Base-by-base conservation (phyloP, 2,888 invertebrate genomes). In the Crematogaster levior region DNA sequence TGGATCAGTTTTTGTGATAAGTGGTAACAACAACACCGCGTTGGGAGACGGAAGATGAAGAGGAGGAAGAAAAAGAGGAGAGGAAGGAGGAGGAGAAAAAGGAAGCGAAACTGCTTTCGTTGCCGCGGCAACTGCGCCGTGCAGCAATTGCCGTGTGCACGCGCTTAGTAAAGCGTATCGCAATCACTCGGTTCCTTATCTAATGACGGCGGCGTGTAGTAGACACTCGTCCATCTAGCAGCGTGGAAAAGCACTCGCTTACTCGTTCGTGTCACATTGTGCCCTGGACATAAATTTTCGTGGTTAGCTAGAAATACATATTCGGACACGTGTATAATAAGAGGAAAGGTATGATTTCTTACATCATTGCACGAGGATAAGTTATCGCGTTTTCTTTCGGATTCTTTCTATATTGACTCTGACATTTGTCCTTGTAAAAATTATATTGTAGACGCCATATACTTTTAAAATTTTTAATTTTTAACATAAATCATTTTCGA, bases 221-320 rank as follows among this genome's bases (percentile, higher is more conserved):
- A 89, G 88, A 88, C 86, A 90, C 89, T 92, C 91, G 92, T 92
- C 91, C 92, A 92, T 92, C 90, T 91, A 86, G 91, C 90, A 91
- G 91, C 92, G 90, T 89, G 90, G 91, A 92, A 79, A 90, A 92
- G 90, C 91, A 89, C 89, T 90, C 90, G 89, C 89, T 90, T 9
- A 60, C 84, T 89, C 90, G 85, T 84, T 90, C 89, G 77, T 85
- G 21, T 85, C 30, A 81, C 68, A 82, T 37, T 15, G 15, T 21
- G 12, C 1, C 34, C 82, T n/a, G 37, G 9, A 21, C 27, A 21
- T n/a, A 61, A 63, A 37, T 48, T 74, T 65, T 65, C 24, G 34
- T 18, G 37, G 7, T 24, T n/a, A 66, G 5, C 24, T 24, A n/a
- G 27, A 27, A 15, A 75, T n/a, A 18, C 21, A 24, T 63, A 48